Percentiles rank a stretch among this genome's conserved stretches.
Conservation (phyloP, 2,113 vertebrate genomes). For the Hippopotamus amphibius region DNA sequence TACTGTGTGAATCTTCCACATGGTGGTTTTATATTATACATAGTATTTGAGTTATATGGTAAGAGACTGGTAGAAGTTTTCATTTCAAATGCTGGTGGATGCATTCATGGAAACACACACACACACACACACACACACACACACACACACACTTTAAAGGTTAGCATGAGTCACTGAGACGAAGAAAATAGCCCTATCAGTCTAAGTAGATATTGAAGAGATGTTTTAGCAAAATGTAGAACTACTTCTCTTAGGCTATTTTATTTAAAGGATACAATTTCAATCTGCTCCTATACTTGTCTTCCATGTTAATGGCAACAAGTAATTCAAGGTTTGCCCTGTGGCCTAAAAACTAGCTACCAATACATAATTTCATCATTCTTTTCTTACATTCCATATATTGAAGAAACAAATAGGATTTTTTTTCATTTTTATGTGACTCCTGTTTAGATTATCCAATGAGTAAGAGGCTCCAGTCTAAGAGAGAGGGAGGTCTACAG, state of each 20-base stretch:
- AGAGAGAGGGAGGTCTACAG: neutral
- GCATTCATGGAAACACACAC: neutral
- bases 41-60: neutral
- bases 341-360: neutral
- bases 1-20: neutral
- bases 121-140: neutral
- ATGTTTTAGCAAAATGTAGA: neutral
- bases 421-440: neutral
- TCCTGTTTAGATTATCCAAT: neutral
- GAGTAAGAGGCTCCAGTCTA: neutral
- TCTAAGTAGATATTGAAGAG: neutral
- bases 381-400: neutral
- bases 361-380: neutral
- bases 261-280: neutral
- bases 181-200: neutral
- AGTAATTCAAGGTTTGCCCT: neutral
- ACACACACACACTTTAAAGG: neutral
- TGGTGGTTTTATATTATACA: neutral
- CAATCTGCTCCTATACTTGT: neutral
- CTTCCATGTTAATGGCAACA: neutral
- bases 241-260: neutral
- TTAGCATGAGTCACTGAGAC: neutral
- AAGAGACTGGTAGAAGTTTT: neutral
- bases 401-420: neutral
- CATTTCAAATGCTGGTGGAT: neutral